These are phyloP conservation scores for Muntiacus muntjak DNA, from an alignment of 2,113 vertebrate species.

Conservation along the genomic window DNA sequence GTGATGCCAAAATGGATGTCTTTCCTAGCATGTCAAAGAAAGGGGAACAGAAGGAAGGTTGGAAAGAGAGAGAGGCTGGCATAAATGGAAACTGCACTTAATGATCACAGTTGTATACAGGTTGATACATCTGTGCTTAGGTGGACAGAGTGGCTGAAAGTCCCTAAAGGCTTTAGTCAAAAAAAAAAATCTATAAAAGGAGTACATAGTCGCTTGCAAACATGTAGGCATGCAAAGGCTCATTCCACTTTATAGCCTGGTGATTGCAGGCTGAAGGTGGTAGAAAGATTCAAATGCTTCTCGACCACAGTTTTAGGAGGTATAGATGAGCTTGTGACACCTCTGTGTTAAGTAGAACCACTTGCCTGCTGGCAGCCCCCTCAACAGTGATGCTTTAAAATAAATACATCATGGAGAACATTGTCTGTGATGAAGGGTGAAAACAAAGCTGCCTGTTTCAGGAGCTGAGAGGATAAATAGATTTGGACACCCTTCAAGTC, in stretches of 20 bases:
- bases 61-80: neutral
- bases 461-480: slow-evolving; percentile 43
- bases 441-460: slow-evolving; percentile 35
- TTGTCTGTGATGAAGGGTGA: slow-evolving; percentile 23
- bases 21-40: neutral
- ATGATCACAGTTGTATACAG: neutral
- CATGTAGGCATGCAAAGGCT: rapidly evolving
- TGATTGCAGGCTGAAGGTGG: neutral
- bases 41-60: neutral
- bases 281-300: neutral
- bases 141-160: neutral
- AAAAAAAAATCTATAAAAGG: neutral
- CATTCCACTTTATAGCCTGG: neutral
- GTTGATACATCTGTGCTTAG: neutral
- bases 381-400: slow-evolving; percentile 16
- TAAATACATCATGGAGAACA: neutral
- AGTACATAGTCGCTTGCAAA: neutral
- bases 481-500: slow-evolving; percentile 46
- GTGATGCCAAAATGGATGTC: neutral
- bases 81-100: neutral
- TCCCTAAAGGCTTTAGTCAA: slow-evolving; percentile 22
- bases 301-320: neutral
- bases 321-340: neutral
- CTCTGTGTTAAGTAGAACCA: neutral
- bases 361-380: neutral